These are phyloP conservation scores for Prionailurus viverrinus DNA, from an alignment of 2,113 vertebrate genomes.

Conservation along the genomic window DNA sequence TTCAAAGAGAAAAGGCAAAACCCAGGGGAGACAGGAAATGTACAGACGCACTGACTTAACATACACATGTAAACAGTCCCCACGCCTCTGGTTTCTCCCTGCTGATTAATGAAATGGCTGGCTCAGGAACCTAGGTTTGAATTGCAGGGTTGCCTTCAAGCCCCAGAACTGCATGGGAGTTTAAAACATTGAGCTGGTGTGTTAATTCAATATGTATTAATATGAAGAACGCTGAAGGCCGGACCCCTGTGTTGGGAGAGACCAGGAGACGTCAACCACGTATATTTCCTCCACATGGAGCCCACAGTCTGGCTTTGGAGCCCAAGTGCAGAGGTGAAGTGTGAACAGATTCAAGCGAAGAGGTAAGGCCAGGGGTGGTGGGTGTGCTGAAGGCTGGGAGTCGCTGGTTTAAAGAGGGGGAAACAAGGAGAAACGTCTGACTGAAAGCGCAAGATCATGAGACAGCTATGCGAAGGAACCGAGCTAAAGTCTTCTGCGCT, in stretches of 20 bases:
- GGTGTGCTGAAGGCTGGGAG: background rate
- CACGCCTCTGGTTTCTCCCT: background rate
- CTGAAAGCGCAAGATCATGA: background rate
- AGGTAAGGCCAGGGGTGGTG: background rate
- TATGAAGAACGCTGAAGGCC: background rate
- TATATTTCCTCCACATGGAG: rapidly evolving
- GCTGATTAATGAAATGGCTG: background rate
- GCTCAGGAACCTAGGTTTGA: background rate
- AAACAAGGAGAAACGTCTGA: background rate
- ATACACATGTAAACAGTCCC: background rate
- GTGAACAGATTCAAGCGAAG: background rate
- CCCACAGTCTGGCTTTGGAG: background rate
- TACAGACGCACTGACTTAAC: background rate
- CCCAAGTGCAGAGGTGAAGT: background rate
- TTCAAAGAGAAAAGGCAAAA: constrained; percentile 52
- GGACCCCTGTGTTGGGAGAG: background rate
- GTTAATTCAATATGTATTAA: background rate
- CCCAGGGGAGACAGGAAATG: background rate
- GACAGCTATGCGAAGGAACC: background rate
- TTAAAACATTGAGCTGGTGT: background rate
- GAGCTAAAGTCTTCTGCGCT: background rate
- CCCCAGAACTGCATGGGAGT: background rate
- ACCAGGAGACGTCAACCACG: background rate
- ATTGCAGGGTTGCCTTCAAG: background rate
- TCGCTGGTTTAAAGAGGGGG: background rate